Conservation (phyloP, 2,113 vertebrate species). For the Peucedramus taeniatus region DNA sequence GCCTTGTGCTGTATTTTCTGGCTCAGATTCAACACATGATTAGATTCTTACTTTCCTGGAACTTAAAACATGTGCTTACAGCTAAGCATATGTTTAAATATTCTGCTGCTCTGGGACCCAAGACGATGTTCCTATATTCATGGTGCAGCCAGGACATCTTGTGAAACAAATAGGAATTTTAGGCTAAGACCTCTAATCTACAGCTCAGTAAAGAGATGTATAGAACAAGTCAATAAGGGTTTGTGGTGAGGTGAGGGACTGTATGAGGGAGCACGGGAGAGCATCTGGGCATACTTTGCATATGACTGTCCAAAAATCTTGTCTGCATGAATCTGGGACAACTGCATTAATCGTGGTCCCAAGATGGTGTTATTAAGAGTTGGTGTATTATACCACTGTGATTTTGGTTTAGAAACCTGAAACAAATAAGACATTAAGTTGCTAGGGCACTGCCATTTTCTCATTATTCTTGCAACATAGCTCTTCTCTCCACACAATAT, state of each 20-base stretch:
- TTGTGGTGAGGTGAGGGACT: background rate
- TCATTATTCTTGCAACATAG: background rate
- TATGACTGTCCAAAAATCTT: background rate
- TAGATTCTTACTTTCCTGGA: conserved; percentile 56
- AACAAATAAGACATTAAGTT: background rate
- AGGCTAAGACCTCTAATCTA: background rate
- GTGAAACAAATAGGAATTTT: conserved; percentile 2
- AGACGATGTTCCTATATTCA: conserved; percentile 2
- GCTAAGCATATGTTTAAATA: conserved; percentile 58
- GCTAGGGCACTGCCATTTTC: background rate
- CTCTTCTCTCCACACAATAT: background rate
- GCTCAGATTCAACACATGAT: conserved; percentile 36
- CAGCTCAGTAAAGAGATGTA: background rate
- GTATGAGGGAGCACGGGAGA: background rate
- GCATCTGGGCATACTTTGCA: background rate
- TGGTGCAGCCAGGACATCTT: background rate
- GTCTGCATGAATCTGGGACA: background rate
- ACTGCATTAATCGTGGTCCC: background rate
- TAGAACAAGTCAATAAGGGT: background rate
- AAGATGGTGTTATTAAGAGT: background rate
- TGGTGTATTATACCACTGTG: background rate
- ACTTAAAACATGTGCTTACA: conserved; percentile 54
- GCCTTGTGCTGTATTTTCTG: conserved; percentile 52
- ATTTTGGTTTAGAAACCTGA: background rate
- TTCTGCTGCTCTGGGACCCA: conserved; percentile 22